Evolutionary conservation across 1,140 invertebrate genomes (phyloP).

Genomic region (Ctenoplectra terminalis): DNA sequence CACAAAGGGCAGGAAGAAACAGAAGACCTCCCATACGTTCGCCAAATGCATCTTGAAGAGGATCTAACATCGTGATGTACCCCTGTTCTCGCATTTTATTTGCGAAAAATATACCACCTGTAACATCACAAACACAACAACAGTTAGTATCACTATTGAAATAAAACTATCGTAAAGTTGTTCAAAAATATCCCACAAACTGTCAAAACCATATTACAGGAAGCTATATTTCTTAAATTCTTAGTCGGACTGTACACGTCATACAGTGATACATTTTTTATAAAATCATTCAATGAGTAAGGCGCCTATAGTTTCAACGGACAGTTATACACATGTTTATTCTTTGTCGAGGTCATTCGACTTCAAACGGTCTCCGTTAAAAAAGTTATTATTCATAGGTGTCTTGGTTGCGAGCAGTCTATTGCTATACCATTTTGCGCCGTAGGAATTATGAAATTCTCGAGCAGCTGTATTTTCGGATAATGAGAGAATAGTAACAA

Average conservation of each 20-base stretch:
- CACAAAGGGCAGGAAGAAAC: slow-evolving; percentile 97
- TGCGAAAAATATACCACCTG: slow-evolving; percentile 98
- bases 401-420: slow-evolving; percentile 23
- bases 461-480: background rate
- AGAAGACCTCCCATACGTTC: slow-evolving; percentile 98
- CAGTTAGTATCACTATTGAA: background rate
- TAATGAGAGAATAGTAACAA: background rate
- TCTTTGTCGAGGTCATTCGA: slow-evolving; percentile 46
- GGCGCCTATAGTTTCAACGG: slow-evolving; percentile 38
- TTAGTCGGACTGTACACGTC: background rate
- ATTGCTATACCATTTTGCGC: background rate
- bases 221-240: background rate
- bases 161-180: no score
- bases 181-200: no score
- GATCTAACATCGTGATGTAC: slow-evolving; percentile 99
- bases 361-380: slow-evolving; percentile 10
- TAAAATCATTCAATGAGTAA: slow-evolving; percentile 35
- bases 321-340: slow-evolving; percentile 45
- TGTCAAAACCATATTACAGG: background rate
- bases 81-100: slow-evolving; percentile 98
- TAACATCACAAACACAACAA: background rate
- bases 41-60: slow-evolving; percentile 97
- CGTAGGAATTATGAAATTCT: background rate
- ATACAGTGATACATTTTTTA: background rate
- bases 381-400: slow-evolving; percentile 33